These are phyloP conservation scores for Xiphophorus maculatus DNA, from an alignment of 2,113 vertebrate species.

Conservation along the genomic window DNA sequence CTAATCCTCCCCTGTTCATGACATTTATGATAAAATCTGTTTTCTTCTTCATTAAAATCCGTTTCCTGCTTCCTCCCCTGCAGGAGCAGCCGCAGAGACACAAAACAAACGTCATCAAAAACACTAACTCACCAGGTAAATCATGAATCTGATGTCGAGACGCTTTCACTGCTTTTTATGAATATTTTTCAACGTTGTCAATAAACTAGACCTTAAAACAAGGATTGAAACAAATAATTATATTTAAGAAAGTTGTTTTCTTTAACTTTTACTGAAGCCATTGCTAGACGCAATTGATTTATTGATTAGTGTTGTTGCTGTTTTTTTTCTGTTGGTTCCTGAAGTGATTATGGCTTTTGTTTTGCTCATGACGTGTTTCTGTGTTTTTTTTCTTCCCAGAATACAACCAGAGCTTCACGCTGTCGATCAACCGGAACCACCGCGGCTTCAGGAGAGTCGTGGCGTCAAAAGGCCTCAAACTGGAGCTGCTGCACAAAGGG, in stretches of 20 bases:
- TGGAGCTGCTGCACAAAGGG: slow-evolving; percentile 98
- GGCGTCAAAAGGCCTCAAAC: slow-evolving; percentile 92
- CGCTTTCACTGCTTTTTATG: neutral
- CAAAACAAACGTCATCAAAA: slow-evolving; percentile 93
- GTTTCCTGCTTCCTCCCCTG: neutral
- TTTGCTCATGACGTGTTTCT: neutral
- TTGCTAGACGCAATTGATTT: neutral
- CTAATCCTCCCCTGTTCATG: too few relatives aligned
- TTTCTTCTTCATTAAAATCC: too few relatives aligned
- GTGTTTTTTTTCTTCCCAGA: slow-evolving; percentile 71
- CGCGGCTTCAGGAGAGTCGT: slow-evolving; percentile 89
- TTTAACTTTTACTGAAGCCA: too few relatives aligned
- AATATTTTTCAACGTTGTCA: neutral
- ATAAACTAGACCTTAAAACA: neutral
- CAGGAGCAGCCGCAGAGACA: slow-evolving; percentile 95
- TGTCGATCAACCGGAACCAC: slow-evolving; percentile 94
- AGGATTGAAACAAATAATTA: neutral
- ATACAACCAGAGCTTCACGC: slow-evolving; percentile 92
- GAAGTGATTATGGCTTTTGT: neutral
- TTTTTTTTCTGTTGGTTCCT: neutral
- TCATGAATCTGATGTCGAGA: neutral
- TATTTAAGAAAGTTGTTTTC: too few relatives aligned
- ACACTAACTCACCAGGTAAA: slow-evolving; percentile 93
- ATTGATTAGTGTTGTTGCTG: neutral
- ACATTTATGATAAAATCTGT: neutral